Evolutionary conservation across 2,797 vertebrate genomes (phyloP).

Genomic region (Spinibarbus caldwelli): DNA sequence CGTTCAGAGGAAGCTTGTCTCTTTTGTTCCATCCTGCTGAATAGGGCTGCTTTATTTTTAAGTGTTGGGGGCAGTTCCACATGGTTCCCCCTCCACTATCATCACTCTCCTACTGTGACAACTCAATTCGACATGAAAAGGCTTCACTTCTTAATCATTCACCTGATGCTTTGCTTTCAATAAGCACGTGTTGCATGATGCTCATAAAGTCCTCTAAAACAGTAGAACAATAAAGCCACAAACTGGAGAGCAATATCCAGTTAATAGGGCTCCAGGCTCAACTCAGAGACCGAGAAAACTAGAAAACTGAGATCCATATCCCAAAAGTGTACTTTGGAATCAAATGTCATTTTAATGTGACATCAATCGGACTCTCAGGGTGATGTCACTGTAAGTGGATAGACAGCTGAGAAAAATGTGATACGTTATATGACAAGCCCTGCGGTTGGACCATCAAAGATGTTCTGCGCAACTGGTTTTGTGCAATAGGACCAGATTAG

Average conservation of each 20-base stretch:
- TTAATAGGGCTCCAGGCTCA: background rate
- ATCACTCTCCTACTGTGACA: slow-evolving; percentile 28
- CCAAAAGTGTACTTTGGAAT: slow-evolving; percentile 11
- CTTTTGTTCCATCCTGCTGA: slow-evolving; percentile 51
- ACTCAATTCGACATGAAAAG: slow-evolving; percentile 25
- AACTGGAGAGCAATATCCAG: background rate
- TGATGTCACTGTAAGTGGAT: slow-evolving; percentile 31
- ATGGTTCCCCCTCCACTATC: background rate
- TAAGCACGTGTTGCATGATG: slow-evolving; percentile 5
- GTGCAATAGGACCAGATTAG: background rate
- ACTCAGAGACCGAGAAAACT: background rate
- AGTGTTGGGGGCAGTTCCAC: slow-evolving; percentile 39
- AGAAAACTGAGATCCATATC: slow-evolving; percentile 1
- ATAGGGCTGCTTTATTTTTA: slow-evolving; percentile 42
- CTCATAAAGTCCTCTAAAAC: slow-evolving; percentile 13
- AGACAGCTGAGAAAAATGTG: slow-evolving; percentile 21
- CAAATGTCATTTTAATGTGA: slow-evolving; percentile 45
- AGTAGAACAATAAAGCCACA: background rate
- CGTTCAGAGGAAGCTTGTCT: slow-evolving; percentile 44
- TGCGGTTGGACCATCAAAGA: background rate
- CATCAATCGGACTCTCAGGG: slow-evolving; percentile 1
- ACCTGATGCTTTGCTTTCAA: slow-evolving; percentile 49
- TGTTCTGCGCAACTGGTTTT: background rate
- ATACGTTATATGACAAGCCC: slow-evolving; percentile 25
- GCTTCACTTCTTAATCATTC: slow-evolving; percentile 41